Evolutionary conservation across 2,888 invertebrate genomes (phyloP).

Genomic region (Fragum whitleyi): DNA sequence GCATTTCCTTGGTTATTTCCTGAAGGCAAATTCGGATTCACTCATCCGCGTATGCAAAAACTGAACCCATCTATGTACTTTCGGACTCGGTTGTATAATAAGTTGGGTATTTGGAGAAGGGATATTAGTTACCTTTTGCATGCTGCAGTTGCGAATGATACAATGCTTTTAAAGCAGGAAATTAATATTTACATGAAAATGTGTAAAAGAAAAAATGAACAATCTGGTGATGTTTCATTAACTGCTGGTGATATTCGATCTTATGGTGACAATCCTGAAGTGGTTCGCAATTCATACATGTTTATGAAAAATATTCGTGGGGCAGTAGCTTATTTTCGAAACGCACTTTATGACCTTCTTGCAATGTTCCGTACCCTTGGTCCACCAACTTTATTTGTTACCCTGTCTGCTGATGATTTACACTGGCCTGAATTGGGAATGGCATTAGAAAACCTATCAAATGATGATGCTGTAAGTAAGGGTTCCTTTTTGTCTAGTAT

Average conservation of each 20-base stretch:
- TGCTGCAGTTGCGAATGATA: slow-evolving; percentile 44
- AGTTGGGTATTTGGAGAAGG: slow-evolving; percentile 26
- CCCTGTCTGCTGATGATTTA: slow-evolving; percentile 64
- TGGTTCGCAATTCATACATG: slow-evolving; percentile 61
- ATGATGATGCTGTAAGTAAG: slow-evolving; percentile 30
- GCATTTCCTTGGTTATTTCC: slow-evolving; percentile 63
- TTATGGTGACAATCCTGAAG: slow-evolving; percentile 15
- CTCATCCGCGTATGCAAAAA: slow-evolving; percentile 5
- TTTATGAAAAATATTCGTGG: slow-evolving; percentile 65
- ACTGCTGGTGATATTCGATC: slow-evolving; percentile 16
- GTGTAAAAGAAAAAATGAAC: not conserved
- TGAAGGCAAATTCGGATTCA: slow-evolving; percentile 38
- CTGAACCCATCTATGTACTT: slow-evolving; percentile 46
- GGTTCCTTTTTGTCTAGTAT: slow-evolving; percentile 28
- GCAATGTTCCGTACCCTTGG: slow-evolving; percentile 50
- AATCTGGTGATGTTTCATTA: slow-evolving; percentile 11
- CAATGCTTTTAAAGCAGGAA: slow-evolving; percentile 25
- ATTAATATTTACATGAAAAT: slow-evolving; percentile 52
- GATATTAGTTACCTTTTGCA: slow-evolving; percentile 47
- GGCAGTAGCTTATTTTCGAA: slow-evolving; percentile 58
- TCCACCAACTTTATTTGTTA: slow-evolving; percentile 57
- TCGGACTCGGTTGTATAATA: slow-evolving; percentile 42
- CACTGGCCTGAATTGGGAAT: too few relatives aligned
- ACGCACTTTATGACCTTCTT: slow-evolving; percentile 48
- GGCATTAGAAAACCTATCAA: slow-evolving; percentile 42